These are phyloP conservation scores for Diadumene lineata DNA, from an alignment of 92 coral and sea anemone genomes.

Conservation along the genomic window DNA sequence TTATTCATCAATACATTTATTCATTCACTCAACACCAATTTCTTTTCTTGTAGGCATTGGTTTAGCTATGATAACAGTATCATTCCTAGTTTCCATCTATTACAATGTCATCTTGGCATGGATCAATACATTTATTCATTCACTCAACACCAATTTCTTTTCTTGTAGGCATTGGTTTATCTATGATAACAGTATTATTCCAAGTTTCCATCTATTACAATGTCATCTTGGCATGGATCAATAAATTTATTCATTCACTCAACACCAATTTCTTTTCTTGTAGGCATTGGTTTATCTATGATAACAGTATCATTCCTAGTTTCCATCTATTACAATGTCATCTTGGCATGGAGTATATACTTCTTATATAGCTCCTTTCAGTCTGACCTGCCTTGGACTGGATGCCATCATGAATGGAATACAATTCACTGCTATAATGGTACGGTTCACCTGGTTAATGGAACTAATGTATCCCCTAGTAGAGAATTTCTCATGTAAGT, in stretches of 20 bases:
- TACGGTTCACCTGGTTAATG: conserved; percentile 57
- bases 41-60: background rate
- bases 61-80: background rate
- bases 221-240: conserved; percentile 87
- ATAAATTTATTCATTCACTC: background rate
- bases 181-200: conserved; percentile 66
- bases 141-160: background rate
- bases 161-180: background rate
- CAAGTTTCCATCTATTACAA: conserved; percentile 88
- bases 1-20: background rate
- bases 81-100: background rate
- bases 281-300: conserved; percentile 87
- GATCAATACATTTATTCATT: background rate
- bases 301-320: conserved; percentile 81
- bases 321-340: conserved; percentile 88
- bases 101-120: background rate
- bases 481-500: conserved; percentile 87
- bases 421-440: conserved; percentile 60
- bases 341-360: conserved; percentile 87
- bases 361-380: conserved; percentile 77
- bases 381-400: conserved; percentile 85
- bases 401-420: conserved; percentile 87
- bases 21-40: background rate
- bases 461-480: conserved; percentile 74
- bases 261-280: background rate